Evolutionary conservation across 2,113 vertebrate species (phyloP).

Genomic region (pig (Sus scrofa)): T2T-Sscrofa CM000818.6:122153501-122154000

Average conservation of each 20-base stretch:
- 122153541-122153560: not conserved
- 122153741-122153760: not conserved
- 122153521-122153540: not conserved
- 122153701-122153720: not conserved
- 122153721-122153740: not conserved
- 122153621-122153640: not conserved
- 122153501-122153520: not conserved
- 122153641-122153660: not conserved
- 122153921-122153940: not conserved
- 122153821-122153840: not conserved
- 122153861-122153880: not conserved
- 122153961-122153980: too few species aligned
- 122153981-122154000: too few species aligned
- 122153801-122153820: not conserved
- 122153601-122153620: not conserved
- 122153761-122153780: not conserved
- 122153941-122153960: too few species aligned
- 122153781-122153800: not conserved
- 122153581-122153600: not conserved
- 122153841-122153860: not conserved
- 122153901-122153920: not conserved
- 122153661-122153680: not conserved
- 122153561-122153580: not conserved
- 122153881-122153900: not conserved
- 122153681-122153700: not conserved